Evolutionary conservation across 2,888 invertebrate species (phyloP), one percentile per base, ranked within the genome.

Genomic region (Elegia similella): DNA sequence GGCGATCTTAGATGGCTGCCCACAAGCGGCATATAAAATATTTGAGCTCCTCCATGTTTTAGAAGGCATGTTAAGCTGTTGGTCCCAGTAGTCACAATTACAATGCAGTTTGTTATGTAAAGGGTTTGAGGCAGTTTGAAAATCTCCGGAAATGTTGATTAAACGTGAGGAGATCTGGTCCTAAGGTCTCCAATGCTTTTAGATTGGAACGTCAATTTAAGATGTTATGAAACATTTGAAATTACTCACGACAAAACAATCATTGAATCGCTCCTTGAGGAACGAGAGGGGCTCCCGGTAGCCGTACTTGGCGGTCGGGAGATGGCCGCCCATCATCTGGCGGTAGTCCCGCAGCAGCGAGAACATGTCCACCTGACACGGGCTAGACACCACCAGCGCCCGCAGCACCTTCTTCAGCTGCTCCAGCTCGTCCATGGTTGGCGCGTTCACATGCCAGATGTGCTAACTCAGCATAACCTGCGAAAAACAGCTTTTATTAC

Each of bases 321-420:
- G 53, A 0, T 68, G 63, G 2, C 60, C 57, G 10, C 89, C 89
- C 59, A 88, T 66, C 77, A 89, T 79, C 61, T 62, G 72, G 29
- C 78, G 75, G 62, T 88, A 90, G 70, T 91, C 90, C 1, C 81
- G 72, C 60, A 78, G 55, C 53, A 91, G 67, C 3, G 77, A 60
- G n/a, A 75, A 72, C 57, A 82, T 75, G 56, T 86, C 82, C 65
- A 90, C 71, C 62, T 81, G 75, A 1, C 81, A 74, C 0, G 88
- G 81, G 59, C 82, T 80, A 5, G 90, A 91, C 61, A 91, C 88
- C 64, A 88, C 89, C 61, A 91, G 69, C 13, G 89, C 83, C 10
- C 84, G 76, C 56, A 91, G 69, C 62, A 72, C 69, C 16, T 72
- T 65, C 69, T 89, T 89, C 56, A 90, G 59, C 52, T 79, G 67